A percentile compares a stretch with the other conserved stretches of the same genome.
phyloP scores from a whole-genome alignment of 2,888 invertebrate genomes.

The Nephrotoma guestfalica region DNA sequence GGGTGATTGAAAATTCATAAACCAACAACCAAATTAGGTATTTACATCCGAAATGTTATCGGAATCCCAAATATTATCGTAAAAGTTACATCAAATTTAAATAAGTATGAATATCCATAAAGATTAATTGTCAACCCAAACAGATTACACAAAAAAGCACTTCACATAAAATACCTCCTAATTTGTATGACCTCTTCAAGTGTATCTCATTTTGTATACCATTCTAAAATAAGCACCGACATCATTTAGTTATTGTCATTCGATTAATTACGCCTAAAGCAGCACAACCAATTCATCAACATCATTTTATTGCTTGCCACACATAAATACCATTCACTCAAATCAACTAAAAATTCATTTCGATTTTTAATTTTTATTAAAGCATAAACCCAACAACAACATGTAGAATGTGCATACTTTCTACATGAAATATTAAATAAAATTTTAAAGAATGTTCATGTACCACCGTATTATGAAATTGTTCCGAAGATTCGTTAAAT shows the following conservation, averaged over 20 bases:
- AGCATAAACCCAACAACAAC: neutral
- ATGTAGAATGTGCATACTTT: neutral
- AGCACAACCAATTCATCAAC: neutral
- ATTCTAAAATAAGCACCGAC: no score
- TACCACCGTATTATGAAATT: neutral
- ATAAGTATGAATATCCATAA: no score
- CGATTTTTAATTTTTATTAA: neutral
- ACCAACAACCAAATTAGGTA: no score
- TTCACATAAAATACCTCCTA: no score
- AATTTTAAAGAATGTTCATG: neutral
- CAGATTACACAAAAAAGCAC: no score
- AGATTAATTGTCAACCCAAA: no score
- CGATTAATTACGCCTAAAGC: neutral
- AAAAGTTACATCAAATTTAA: no score
- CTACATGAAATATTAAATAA: neutral
- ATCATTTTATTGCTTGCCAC: neutral
- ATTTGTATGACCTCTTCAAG: no score
- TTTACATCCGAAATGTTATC: no score
- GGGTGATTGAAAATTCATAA: no score
- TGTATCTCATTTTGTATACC: no score
- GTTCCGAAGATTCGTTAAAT: neutral
- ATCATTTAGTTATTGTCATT: neutral
- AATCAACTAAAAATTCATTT: neutral
- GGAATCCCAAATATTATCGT: no score
- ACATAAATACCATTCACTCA: neutral